Base-by-base conservation (phyloP, 1,140 invertebrate species). In the Procambarus virginalis region DNA sequence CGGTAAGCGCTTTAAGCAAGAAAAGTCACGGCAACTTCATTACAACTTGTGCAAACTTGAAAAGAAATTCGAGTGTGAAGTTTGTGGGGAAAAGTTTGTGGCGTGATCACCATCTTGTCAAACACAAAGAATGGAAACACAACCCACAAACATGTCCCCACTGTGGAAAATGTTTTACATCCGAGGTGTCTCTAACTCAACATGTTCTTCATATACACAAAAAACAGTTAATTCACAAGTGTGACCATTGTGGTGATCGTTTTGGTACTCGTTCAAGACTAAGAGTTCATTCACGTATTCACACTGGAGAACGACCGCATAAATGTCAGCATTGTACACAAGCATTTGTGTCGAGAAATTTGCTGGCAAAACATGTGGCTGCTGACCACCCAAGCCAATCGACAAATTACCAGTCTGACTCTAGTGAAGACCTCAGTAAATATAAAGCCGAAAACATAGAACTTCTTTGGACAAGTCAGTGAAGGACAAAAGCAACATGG, bases 81-180 rank as follows among this genome's bases (percentile, higher is more conserved):
- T 91, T 48, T 92, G 91, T 89, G 89, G 89, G 49, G 91, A 92
- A 75, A 92, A 92, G 83, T 92, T 92, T 89, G 91, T 90, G 68
- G 68, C 82, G 87, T 10, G 91, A 92, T 49, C 86, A 91, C 73
- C 91, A 92, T 22, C 89, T 92, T 3, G 81, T 89, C n/a, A 92
- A 92, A 68, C 91, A 92, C 58, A 92, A 92, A 79, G 91, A 92
- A 76, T 92, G 91, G 91, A 92, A 92, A 45, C 91, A 92, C 76
- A 92, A 92, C 68, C 91, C 89, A 22, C 91, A 92, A 51, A 92
- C 89, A 1, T 92, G 91, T 73, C 76, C 91, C 10, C 89, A 92
- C 60, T 92, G 91, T 82, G 86, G 89, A 20, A 92, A 92, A 58
- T 55, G 86, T 45, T 92, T 92, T 55, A 92, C 87, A 14, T 92